Conservation (phyloP, 2,888 invertebrate species). For the Xylota sylvarum region DNA sequence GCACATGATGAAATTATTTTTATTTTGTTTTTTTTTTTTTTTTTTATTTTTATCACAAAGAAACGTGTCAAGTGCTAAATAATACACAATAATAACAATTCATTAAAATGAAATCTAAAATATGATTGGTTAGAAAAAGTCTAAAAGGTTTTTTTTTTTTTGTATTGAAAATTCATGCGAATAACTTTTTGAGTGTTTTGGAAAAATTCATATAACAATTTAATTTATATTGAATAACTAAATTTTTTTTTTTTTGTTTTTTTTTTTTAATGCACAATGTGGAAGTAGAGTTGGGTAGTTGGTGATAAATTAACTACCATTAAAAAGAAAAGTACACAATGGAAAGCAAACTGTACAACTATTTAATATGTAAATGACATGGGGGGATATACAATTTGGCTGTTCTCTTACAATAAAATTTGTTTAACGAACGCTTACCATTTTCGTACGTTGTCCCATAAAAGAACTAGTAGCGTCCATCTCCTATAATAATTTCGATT, state of each 20-base stretch:
- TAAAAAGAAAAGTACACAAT: slow-evolving; percentile 7
- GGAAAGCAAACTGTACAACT: slow-evolving; percentile 33
- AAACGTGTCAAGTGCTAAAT: slow-evolving; percentile 7
- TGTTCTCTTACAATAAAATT: slow-evolving; percentile 19
- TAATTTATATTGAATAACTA: neutral
- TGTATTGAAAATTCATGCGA: slow-evolving; percentile 8
- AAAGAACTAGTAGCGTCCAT: slow-evolving; percentile 71
- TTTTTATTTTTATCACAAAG: too few relatives aligned
- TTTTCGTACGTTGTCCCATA: slow-evolving; percentile 63
- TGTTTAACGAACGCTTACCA: slow-evolving; percentile 65
- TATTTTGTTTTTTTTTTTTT: too few relatives aligned
- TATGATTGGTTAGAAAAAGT: slow-evolving; percentile 3
- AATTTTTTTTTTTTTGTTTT: too few relatives aligned
- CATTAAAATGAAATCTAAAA: neutral
- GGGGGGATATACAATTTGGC: slow-evolving; percentile 8
- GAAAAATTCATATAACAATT: neutral
- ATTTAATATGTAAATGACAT: slow-evolving; percentile 13
- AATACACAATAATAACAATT: neutral
- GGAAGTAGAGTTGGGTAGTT: neutral
- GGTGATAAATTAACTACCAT: slow-evolving; percentile 21
- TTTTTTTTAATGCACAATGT: slow-evolving; percentile 10
- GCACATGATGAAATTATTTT: neutral
- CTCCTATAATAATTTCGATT: slow-evolving; percentile 70
- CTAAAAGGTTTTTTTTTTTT: slow-evolving; percentile 1
- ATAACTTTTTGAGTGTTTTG: neutral